A percentile compares a stretch with the other conserved stretches of the same genome.
Evolutionary conservation across 2,113 vertebrate genomes (phyloP).

Genomic region (Sitta europaea): DNA sequence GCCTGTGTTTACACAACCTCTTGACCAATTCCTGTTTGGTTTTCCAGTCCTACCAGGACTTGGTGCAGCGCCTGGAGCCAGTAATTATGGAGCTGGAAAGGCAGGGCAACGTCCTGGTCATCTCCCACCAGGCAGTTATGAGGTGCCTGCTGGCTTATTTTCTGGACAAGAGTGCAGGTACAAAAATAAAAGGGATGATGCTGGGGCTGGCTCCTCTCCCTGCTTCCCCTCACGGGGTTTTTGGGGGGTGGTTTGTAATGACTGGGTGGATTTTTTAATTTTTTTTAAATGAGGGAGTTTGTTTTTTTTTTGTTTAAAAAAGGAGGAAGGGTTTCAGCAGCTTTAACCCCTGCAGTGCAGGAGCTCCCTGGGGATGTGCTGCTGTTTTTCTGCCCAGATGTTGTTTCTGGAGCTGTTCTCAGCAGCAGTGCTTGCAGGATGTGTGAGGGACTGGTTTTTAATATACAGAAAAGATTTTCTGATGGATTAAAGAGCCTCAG

Average conservation of each 20-base stretch:
- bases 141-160: slow-evolving; percentile 96
- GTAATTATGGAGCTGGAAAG: slow-evolving; percentile 98
- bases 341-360: background rate
- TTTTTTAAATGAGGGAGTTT: background rate
- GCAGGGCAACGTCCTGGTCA: slow-evolving; percentile 90
- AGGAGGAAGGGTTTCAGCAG: background rate
- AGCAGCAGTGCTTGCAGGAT: accelerated
- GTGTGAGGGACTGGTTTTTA: background rate
- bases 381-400: background rate
- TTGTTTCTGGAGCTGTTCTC: background rate
- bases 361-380: background rate
- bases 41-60: slow-evolving; percentile 91
- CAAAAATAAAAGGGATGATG: background rate
- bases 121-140: slow-evolving; percentile 97
- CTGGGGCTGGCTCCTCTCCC: background rate
- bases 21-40: background rate
- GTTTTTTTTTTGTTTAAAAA: background rate
- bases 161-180: slow-evolving; percentile 94
- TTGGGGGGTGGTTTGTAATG: background rate
- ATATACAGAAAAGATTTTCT: background rate
- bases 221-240: background rate
- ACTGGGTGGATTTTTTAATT: background rate
- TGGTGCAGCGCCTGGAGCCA: slow-evolving; percentile 93
- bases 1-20: background rate
- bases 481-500: background rate